Evolutionary conservation across 2,113 vertebrate genomes (phyloP), one percentile per base, ranked within the genome.

Genomic region (Microcebus ravelobensis): DNA sequence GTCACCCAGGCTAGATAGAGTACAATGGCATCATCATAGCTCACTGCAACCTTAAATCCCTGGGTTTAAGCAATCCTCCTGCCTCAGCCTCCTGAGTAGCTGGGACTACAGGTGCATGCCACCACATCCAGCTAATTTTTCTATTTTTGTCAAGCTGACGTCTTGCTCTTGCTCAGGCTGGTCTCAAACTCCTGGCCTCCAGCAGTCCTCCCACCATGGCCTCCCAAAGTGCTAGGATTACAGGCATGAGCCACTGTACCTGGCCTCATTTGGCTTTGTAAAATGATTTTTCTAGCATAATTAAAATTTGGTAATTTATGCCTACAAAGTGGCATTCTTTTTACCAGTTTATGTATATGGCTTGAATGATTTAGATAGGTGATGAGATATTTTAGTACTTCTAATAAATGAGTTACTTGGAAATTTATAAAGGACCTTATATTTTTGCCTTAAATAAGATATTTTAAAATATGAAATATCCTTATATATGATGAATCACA

Each of bases 371-470:
- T 80, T 94, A 65, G 70, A 23, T 94, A 71, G 90, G 21, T 71
- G 7, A 6, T 73, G 20, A 90, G 15, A 21, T 91, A 92, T 91
- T 95, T 93, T 87, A 95, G 80, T 92, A 57, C 39, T 76, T 91
- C 59, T 42, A 80, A 45, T 92, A 73, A 86, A 21, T 87, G 63
- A 61, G 14, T 94, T 86, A 71, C 11, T 92, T 73, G 29, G 70
- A 89, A 87, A 55, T 39, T 79, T 74, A 92, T 11, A 87, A 83
- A 94, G 29, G 29, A 50, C 27, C 63, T 85, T 95, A 31, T 13
- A n/a, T 55, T 73, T 17, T 91, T 96, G n/a, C 65, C 95, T 68
- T 85, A 93, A 94, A 65, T 50, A 86, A 70, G 57, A 31, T 68
- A 59, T 52, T 93, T 70, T 80, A 91, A 95, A 59, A 29, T 85